Percentiles rank a stretch among this genome's conserved stretches.
Evolutionary conservation across 2,113 vertebrate genomes (phyloP).

Genomic region (rabbit (Oryctolagus cuniculus)): DNA sequence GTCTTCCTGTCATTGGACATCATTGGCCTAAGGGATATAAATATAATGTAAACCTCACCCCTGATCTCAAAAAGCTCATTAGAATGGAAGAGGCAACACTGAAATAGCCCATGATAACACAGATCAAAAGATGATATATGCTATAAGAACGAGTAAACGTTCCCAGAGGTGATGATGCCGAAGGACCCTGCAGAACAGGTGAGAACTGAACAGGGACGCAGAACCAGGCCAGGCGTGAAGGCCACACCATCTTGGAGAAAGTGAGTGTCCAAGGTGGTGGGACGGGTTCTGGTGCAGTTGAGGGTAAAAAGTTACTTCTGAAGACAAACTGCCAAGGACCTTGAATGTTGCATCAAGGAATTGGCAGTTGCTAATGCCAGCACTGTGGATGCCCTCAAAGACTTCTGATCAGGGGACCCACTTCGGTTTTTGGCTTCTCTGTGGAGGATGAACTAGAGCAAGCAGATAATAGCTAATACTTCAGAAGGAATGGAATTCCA

Average conservation of each 20-base stretch:
- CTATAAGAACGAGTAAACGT: background rate
- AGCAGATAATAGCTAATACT: background rate
- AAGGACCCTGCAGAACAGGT: background rate
- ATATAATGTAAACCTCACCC: background rate
- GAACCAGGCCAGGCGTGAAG: background rate
- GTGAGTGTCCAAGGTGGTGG: background rate
- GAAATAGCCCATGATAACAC: conserved; percentile 17
- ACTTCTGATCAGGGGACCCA: conserved; percentile 45
- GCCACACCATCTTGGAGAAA: background rate
- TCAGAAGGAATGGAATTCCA: background rate
- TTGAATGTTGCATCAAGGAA: conserved; percentile 11
- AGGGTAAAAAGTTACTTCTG: conserved; percentile 28
- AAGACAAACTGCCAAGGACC: conserved; percentile 24
- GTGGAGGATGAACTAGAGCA: background rate
- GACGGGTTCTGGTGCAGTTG: background rate
- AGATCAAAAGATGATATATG: background rate
- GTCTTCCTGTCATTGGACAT: conserved; percentile 6
- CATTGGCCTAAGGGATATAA: background rate
- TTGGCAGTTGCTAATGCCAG: background rate
- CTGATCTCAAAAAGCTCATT: background rate
- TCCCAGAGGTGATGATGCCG: background rate
- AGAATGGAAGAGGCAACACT: background rate
- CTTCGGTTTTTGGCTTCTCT: conserved; percentile 40
- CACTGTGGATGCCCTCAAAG: background rate
- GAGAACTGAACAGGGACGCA: background rate